Percentiles rank a stretch among this genome's conserved stretches.
These are phyloP conservation scores for Zoanthus sociatus DNA, from an alignment of 92 coral and sea anemone species.

Conservation along the genomic window DNA sequence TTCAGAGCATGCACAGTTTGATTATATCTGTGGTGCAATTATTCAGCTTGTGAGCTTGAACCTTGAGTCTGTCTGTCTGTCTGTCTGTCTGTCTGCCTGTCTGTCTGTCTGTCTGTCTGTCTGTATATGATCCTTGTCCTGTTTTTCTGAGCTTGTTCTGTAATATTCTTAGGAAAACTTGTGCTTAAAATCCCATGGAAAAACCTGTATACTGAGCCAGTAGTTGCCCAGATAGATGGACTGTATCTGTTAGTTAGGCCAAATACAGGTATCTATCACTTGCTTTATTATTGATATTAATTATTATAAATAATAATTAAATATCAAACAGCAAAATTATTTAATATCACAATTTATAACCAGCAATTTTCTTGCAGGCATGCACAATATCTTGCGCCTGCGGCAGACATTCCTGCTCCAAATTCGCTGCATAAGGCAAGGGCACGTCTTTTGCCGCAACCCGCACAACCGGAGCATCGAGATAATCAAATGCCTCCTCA, in stretches of 20 bases:
- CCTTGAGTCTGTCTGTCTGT: too few species aligned
- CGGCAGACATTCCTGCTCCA: constrained; percentile 44
- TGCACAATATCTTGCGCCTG: constrained; percentile 27
- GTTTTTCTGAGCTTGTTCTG: background rate
- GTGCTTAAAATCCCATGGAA: constrained; percentile 98
- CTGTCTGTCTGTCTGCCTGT: too few species aligned
- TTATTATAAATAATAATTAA: too few species aligned
- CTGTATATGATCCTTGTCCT: too few species aligned
- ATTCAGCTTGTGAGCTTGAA: too few species aligned
- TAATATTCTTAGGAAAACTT: constrained; percentile 73
- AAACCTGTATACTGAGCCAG: constrained; percentile 95
- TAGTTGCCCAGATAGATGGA: constrained; percentile 93
- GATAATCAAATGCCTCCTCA: constrained; percentile 54
- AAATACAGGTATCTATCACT: constrained; percentile 74
- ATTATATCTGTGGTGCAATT: too few species aligned
- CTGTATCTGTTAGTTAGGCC: constrained; percentile 91
- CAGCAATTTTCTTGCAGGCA: constrained; percentile 11
- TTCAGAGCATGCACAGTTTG: too few species aligned
- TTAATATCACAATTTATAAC: too few species aligned
- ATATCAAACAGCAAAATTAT: too few species aligned
- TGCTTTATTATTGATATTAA: too few species aligned
- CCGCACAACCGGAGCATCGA: constrained; percentile 54
- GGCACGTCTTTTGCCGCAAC: constrained; percentile 56
- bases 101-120: too few species aligned
- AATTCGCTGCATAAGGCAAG: constrained; percentile 55